Evolutionary conservation across 1,140 invertebrate species (phyloP).

Genomic region (Euura saliciscinereae): DNA sequence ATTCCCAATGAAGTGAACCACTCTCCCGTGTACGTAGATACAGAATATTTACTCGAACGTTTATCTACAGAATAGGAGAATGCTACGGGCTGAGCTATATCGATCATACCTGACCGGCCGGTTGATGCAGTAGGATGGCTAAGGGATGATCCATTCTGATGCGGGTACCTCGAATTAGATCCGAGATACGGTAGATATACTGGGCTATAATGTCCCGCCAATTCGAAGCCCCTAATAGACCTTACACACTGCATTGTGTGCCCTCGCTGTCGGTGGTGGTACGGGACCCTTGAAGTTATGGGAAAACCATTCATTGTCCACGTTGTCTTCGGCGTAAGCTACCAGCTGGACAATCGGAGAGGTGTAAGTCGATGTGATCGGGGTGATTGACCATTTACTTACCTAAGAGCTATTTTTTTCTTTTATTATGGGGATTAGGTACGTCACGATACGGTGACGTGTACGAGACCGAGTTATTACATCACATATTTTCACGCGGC

Average conservation of each 20-base stretch:
- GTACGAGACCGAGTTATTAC: neutral
- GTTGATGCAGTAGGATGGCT: slow-evolving; percentile 10
- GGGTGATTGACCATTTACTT: no score
- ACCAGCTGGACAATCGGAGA: neutral
- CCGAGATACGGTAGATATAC: slow-evolving; percentile 45
- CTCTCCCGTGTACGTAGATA: no score
- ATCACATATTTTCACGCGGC: neutral
- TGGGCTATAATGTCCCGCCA: slow-evolving; percentile 43
- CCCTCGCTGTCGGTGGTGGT: neutral
- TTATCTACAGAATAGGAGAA: neutral
- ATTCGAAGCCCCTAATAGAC: slow-evolving; percentile 43
- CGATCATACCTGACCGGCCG: neutral
- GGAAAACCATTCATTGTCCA: neutral
- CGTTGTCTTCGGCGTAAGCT: neutral
- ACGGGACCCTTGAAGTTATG: neutral
- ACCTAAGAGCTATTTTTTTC: no score
- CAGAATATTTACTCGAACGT: no score
- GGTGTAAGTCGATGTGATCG: neutral
- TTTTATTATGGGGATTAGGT: neutral
- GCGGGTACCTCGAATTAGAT: slow-evolving; percentile 45
- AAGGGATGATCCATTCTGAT: slow-evolving; percentile 42
- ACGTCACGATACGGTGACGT: neutral
- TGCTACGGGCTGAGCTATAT: neutral
- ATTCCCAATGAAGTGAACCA: no score
- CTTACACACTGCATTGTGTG: slow-evolving; percentile 17